Base-by-base conservation (phyloP, 2,797 vertebrate species). In the Manis crassicaudata region DNA sequence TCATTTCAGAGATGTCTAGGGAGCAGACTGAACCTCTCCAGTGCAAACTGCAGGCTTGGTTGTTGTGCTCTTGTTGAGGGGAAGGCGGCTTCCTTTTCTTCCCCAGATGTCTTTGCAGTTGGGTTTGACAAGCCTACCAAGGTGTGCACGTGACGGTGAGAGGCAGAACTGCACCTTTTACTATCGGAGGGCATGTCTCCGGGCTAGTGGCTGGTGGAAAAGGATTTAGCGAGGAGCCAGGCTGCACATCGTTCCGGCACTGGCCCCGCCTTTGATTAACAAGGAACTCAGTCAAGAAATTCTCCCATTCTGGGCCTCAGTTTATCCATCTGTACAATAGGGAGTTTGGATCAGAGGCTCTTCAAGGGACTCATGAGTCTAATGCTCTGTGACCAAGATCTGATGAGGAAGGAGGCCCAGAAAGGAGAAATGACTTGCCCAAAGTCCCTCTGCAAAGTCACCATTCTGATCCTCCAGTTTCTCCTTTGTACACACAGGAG, bases 1-100 rank as follows among this genome's bases (percentile, higher is more conserved):
- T 73, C 86, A 67, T 82, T 94, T 97, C 95, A 94, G 93, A 96
- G 88, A 97, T 52, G 97, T 87, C 96, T 94, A 96, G 93, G 95
- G 95, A 93, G 90, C 90, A 79, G 84, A 54, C 54, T 2, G 43
- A 83, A 75, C 40, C 62, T 82, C 94, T 90, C 92, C 35, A 14
- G 92, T 67, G 89, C 94, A 94, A 77, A 92, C 0, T 40, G 88
- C 79, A 81, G 88, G 75, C 63, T 54, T 43, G 54, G 72, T 63
- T 21, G 35, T 14, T 68, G 50, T 52, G 29, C 37, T 91, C 95
- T 92, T 95, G 97, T 67, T 80, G 23, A 0, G 32, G 23, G 58
- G 70, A 32, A 32, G 67, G 65, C 43, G 7, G 73, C 43, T 62
- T n/a, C 56, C 79, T 87, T 94, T 73, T 73, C 63, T 65, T 89